Evolutionary conservation across 2,888 invertebrate genomes (phyloP), one percentile per base, ranked within the genome.

Genomic region (Spodoptera exigua): DNA sequence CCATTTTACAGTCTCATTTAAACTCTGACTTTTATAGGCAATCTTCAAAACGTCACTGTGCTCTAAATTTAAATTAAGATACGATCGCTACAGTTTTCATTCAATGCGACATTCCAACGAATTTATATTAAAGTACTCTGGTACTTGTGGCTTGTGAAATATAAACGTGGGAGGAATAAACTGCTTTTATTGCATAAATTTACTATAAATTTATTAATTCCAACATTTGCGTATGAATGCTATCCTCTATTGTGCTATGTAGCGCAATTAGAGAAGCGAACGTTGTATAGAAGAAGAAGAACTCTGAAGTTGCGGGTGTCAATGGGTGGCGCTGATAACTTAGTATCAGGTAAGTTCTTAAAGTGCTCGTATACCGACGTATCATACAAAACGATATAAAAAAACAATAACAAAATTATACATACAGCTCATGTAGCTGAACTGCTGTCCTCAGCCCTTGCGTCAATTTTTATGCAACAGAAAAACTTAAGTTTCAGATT

Each of bases 21-120:
- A 89, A 82, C 79, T 72, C 69, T 17, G 67, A 70, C 73, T 80
- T 90, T 92, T 89, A 91, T 87, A 79, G 86, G 81, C 83, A 61
- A 69, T 80, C 76, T 75, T 78, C 76, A 79, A 81, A 80, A 82
- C 70, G 76, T 82, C 81, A 80, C 84, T 76, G 82, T 84, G 83
- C 85, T 86, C 89, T 90, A 89, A 90, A 91, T 90, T n/a, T 88
- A 89, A 89, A 89, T 85, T 80, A 85, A 83, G 83, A 84, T 83
- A 76, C 77, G 75, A 74, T 66, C 73, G 64, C 63, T 56, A 73
- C 74, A 70, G 64, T 75, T 79, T 70, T 65, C 70, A 74, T 67
- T 64, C 43, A 74, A 76, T 66, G 58, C 63, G 70, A 67, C 56
- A 64, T 57, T 9, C 27, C 27, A 9, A 60, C 62, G 52, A 56